phyloP scores from a whole-genome alignment of 2,797 vertebrate genomes.

The Caiman crocodilus region DNA sequence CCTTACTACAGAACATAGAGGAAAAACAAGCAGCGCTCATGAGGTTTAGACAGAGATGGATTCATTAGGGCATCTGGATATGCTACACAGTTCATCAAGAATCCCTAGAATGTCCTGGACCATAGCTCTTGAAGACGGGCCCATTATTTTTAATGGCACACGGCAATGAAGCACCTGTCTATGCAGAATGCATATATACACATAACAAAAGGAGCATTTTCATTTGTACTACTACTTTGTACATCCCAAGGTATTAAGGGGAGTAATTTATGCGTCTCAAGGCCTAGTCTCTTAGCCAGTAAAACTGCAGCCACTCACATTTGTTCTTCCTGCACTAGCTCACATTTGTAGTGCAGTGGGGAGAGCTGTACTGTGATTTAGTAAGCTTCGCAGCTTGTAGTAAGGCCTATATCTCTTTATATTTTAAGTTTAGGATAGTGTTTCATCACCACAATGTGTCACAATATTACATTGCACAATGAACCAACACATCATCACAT shows the following conservation, averaged over 20 bases:
- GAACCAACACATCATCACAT: neutral
- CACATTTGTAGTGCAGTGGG: constrained; percentile 42
- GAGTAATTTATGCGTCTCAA: constrained; percentile 2
- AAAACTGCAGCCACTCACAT: neutral
- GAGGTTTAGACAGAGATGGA: neutral
- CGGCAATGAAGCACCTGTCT: neutral
- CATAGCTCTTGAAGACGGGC: neutral
- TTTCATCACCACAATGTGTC: constrained; percentile 21
- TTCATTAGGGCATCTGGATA: neutral
- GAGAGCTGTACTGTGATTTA: constrained; percentile 38
- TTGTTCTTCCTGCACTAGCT: neutral
- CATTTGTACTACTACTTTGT: neutral
- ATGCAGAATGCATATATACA: neutral
- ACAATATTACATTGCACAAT: neutral
- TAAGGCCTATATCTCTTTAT: constrained; percentile 24
- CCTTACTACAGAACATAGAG: neutral
- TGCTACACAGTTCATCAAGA: neutral
- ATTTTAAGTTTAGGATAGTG: neutral
- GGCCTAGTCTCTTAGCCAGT: neutral
- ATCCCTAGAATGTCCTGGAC: neutral
- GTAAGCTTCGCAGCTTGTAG: constrained; percentile 21
- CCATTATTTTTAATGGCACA: neutral
- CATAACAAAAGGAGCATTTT: neutral
- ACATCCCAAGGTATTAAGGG: neutral
- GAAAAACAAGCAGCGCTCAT: neutral